Conservation (phyloP, 2,113 vertebrate species). For the Calypte anna region DNA sequence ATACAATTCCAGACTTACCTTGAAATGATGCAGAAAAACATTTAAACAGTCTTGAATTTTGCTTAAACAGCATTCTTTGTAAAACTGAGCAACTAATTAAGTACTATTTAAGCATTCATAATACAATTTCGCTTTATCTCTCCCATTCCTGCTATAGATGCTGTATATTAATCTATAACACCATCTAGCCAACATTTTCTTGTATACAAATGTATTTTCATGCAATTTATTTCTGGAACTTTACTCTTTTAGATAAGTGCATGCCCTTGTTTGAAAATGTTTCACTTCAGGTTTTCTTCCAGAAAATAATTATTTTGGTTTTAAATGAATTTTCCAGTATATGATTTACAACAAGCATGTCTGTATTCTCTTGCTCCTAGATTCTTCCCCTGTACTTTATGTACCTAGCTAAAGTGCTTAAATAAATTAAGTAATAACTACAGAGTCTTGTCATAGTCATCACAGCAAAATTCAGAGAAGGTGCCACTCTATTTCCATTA, state of each 20-base stretch:
- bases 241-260: not conserved
- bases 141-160: not conserved
- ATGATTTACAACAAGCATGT: not conserved
- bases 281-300: not conserved
- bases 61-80: not conserved
- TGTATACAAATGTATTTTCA: not conserved
- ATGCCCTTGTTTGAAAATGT: not conserved
- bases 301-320: not conserved
- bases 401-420: not conserved
- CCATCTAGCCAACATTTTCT: not conserved
- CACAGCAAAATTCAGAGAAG: not conserved
- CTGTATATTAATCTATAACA: not conserved
- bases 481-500: not conserved
- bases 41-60: not conserved
- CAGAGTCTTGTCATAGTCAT: not conserved
- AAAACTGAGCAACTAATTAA: not conserved
- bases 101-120: not conserved
- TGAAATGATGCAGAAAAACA: not conserved
- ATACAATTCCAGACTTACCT: not conserved
- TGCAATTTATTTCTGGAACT: not conserved
- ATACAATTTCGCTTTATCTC: not conserved
- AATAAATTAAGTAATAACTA: not conserved
- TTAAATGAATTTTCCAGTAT: not conserved
- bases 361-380: not conserved
- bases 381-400: not conserved